Conservation (phyloP, 2,888 invertebrate genomes). For the Cyclophora punctaria region DNA sequence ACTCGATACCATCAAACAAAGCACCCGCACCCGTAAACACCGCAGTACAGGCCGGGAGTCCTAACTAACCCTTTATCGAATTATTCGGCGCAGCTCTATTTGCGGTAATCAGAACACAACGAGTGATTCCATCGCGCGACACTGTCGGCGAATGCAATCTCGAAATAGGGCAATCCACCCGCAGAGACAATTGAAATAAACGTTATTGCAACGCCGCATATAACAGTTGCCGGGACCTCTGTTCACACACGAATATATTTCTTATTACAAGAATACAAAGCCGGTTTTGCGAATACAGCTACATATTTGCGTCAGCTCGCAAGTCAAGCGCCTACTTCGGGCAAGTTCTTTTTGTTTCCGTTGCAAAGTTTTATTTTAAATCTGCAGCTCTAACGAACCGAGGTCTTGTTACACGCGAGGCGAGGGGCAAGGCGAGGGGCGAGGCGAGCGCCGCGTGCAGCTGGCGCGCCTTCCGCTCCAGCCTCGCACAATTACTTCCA, state of each 20-base stretch:
- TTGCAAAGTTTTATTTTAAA: conserved; percentile 66
- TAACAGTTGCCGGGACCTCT: conserved; percentile 23
- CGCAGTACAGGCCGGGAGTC: conserved; percentile 4
- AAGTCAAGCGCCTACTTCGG: conserved; percentile 53
- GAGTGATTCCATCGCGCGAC: conserved; percentile 50
- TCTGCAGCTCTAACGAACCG: conserved; percentile 66
- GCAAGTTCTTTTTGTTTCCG: conserved; percentile 57
- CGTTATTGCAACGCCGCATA: conserved; percentile 31
- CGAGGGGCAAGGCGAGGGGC: no score
- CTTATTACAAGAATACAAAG: conserved; percentile 35
- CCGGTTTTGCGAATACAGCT: conserved; percentile 26
- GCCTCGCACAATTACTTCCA: conserved; percentile 5
- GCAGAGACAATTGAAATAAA: conserved; percentile 70
- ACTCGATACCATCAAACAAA: conserved; percentile 2
- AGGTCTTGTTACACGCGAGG: conserved; percentile 51
- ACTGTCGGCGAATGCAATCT: conserved; percentile 51
- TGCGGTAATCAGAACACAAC: conserved; percentile 33
- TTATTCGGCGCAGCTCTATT: conserved; percentile 10
- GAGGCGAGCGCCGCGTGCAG: conserved; percentile 31
- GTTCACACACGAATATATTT: conserved; percentile 33
- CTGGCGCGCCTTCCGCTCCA: conserved; percentile 32
- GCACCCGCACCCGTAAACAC: conserved; percentile 7
- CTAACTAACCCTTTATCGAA: conserved; percentile 5
- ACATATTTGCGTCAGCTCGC: conserved; percentile 31
- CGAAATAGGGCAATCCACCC: conserved; percentile 66